These are phyloP conservation scores for Herminia tarsipennalis DNA, from an alignment of 2,888 invertebrate species.

Conservation along the genomic window DNA sequence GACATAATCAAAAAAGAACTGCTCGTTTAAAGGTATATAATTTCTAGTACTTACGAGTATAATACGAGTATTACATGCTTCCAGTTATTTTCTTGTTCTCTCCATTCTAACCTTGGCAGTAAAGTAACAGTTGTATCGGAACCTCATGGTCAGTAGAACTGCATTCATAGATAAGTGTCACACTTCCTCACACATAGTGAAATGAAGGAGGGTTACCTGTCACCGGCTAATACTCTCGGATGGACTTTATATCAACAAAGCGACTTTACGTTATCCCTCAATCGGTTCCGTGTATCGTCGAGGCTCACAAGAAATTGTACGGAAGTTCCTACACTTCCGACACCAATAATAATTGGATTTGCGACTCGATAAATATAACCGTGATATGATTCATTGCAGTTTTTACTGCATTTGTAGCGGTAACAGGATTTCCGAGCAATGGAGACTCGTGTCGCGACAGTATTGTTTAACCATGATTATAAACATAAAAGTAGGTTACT, in stretches of 20 bases:
- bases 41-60: no score
- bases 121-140: constrained; percentile 23
- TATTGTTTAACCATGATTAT: no score
- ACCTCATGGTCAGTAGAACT: constrained; percentile 30
- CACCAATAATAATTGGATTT: constrained; percentile 60
- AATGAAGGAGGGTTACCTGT: constrained; percentile 33
- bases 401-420: constrained; percentile 24
- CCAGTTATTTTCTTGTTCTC: constrained; percentile 19
- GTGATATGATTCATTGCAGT: constrained; percentile 58
- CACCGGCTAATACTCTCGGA: constrained; percentile 16
- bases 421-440: no score
- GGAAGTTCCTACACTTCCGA: constrained; percentile 69
- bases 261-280: constrained; percentile 45
- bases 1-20: no score
- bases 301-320: constrained; percentile 60
- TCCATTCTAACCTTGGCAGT: constrained; percentile 34
- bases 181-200: constrained; percentile 37
- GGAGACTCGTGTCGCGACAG: no score
- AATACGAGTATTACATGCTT: no score
- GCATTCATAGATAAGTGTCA: constrained; percentile 26
- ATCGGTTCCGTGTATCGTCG: constrained; percentile 54
- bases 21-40: no score
- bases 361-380: constrained; percentile 47
- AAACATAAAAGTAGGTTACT: no score
- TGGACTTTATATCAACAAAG: constrained; percentile 31